Evolutionary conservation across 2,888 invertebrate genomes (phyloP).

Genomic region (Diarsia dahlii): DNA sequence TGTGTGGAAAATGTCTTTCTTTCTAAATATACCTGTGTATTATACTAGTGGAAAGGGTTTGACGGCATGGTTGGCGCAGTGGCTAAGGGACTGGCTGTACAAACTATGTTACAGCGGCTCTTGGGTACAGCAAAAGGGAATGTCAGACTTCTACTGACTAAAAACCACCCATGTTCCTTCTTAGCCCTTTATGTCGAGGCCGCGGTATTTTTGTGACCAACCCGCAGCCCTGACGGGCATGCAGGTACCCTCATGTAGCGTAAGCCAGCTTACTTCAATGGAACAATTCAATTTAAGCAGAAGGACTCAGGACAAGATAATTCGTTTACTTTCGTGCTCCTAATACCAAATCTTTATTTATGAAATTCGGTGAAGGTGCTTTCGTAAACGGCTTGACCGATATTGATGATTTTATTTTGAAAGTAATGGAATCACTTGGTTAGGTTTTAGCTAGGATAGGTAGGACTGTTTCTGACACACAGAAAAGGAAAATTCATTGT

Average conservation of each 20-base stretch:
- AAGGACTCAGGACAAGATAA: neutral
- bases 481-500: neutral
- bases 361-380: neutral
- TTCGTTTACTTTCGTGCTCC: neutral
- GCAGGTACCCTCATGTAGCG: neutral
- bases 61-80: too few relatives aligned
- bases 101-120: too few relatives aligned
- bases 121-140: too few relatives aligned
- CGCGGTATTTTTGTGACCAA: too few relatives aligned
- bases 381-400: neutral
- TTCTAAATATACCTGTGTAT: neutral
- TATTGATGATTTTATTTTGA: neutral
- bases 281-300: constrained; percentile 18
- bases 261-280: neutral
- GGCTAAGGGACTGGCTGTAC: too few relatives aligned
- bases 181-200: too few relatives aligned
- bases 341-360: constrained; percentile 1
- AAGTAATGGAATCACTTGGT: neutral
- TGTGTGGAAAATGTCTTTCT: neutral
- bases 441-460: neutral
- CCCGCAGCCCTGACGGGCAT: too few relatives aligned
- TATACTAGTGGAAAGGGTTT: too few relatives aligned
- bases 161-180: too few relatives aligned
- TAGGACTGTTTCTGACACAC: neutral
- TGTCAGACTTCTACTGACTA: too few relatives aligned